phyloP scores from a whole-genome alignment of 2,113 vertebrate genomes.

The Dascyllus trimaculatus region DNA sequence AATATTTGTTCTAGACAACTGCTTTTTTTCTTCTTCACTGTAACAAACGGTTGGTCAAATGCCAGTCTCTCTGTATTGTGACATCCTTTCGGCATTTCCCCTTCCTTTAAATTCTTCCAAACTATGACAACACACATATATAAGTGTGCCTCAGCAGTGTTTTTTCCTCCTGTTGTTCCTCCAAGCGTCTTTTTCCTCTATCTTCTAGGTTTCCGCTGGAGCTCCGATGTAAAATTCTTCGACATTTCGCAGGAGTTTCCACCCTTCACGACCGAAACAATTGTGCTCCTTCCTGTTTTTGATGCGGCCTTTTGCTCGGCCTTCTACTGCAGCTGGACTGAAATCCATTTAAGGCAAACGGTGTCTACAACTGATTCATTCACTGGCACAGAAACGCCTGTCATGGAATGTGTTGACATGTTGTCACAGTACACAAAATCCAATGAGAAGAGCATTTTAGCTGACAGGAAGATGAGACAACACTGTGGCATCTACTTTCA shows the following conservation, averaged over 20 bases:
- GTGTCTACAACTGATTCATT: neutral
- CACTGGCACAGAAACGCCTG: neutral
- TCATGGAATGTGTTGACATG: too few relatives aligned
- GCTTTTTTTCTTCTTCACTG: conserved; percentile 40
- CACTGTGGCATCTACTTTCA: too few relatives aligned
- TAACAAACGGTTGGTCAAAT: conserved; percentile 63
- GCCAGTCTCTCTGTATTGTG: conserved; percentile 64
- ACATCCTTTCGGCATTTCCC: conserved; percentile 72
- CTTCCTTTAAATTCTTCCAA: conserved; percentile 36
- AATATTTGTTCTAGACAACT: conserved; percentile 72
- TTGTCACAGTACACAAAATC: neutral
- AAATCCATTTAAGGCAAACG: conserved; percentile 44
- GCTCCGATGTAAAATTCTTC: conserved; percentile 39
- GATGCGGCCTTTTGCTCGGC: neutral
- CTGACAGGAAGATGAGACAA: too few relatives aligned
- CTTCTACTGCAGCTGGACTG: neutral
- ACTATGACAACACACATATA: conserved; percentile 35
- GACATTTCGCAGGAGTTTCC: conserved; percentile 28
- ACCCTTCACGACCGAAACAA: conserved; percentile 4
- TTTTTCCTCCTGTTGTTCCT: conserved; percentile 45
- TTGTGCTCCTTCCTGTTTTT: conserved; percentile 46
- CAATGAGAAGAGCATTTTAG: neutral
- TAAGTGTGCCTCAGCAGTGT: conserved; percentile 30
- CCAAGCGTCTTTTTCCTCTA: conserved; percentile 11
- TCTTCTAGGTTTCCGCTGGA: conserved; percentile 3